A percentile compares a stretch with the other conserved stretches of the same genome.
phyloP scores from a whole-genome alignment of 2,113 vertebrate species.

The Ophiodon elongatus region DNA sequence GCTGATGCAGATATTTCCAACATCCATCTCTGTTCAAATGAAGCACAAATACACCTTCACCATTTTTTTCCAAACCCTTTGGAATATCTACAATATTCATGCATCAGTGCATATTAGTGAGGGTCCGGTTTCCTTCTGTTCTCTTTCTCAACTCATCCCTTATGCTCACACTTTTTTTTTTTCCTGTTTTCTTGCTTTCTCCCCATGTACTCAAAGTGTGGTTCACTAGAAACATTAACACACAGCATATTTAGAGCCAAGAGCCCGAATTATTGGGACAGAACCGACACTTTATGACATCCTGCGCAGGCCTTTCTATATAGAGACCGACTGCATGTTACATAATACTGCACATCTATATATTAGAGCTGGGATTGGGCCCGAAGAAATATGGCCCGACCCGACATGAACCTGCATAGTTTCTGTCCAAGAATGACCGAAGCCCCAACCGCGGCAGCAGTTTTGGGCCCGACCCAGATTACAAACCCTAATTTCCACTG shows the following conservation, averaged over 20 bases:
- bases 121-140: neutral
- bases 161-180: neutral
- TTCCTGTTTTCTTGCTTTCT: neutral
- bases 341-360: neutral
- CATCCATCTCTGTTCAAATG: slow-evolving; percentile 76
- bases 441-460: neutral
- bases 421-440: neutral
- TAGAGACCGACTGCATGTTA: neutral
- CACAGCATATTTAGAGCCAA: neutral
- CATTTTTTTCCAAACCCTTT: neutral
- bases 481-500: neutral
- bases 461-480: neutral
- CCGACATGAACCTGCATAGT: neutral
- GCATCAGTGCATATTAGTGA: neutral
- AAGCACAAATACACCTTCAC: slow-evolving; percentile 43
- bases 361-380: neutral
- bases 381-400: too few species aligned
- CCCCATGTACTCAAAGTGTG: neutral
- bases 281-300: neutral
- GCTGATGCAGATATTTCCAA: slow-evolving; percentile 74
- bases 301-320: neutral
- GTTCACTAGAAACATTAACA: neutral
- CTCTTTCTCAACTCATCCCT: neutral
- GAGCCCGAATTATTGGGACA: neutral
- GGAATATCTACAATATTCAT: neutral